These are phyloP conservation scores for Achatina immaculata DNA, from an alignment of 1,140 invertebrate species.

Conservation along the genomic window DNA sequence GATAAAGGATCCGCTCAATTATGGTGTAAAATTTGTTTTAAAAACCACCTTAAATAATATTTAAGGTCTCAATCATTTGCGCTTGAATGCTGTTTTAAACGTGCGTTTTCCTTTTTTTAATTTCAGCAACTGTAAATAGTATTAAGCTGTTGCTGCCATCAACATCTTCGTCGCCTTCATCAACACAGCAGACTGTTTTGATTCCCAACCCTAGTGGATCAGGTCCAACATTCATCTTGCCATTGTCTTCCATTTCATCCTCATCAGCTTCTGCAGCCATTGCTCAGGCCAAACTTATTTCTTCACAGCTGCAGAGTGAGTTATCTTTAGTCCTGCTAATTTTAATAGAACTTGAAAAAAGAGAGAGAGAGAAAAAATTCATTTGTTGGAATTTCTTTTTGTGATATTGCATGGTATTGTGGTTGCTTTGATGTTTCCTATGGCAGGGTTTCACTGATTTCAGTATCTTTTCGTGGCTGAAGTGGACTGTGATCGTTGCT, in stretches of 20 bases:
- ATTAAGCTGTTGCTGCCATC: slow-evolving; percentile 22
- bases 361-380: background rate
- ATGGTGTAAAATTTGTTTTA: too few species aligned
- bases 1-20: too few species aligned
- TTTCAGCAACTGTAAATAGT: slow-evolving; percentile 36
- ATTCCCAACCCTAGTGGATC: slow-evolving; percentile 34
- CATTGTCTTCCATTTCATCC: slow-evolving; percentile 33
- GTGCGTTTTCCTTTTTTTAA: too few species aligned
- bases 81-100: too few species aligned
- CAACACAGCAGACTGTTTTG: slow-evolving; percentile 29
- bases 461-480: too few species aligned
- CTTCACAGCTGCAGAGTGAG: slow-evolving; percentile 43
- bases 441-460: background rate
- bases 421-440: background rate
- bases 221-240: slow-evolving; percentile 28
- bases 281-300: slow-evolving; percentile 36
- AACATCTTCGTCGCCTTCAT: slow-evolving; percentile 20
- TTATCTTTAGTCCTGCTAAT: background rate
- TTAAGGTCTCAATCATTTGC: too few species aligned
- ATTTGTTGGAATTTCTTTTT: too few species aligned
- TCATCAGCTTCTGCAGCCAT: slow-evolving; percentile 30
- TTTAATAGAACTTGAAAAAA: background rate
- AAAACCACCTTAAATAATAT: too few species aligned
- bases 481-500: too few species aligned
- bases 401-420: background rate